Conservation (phyloP, 2,113 vertebrate species). For the Vimba vimba region DNA sequence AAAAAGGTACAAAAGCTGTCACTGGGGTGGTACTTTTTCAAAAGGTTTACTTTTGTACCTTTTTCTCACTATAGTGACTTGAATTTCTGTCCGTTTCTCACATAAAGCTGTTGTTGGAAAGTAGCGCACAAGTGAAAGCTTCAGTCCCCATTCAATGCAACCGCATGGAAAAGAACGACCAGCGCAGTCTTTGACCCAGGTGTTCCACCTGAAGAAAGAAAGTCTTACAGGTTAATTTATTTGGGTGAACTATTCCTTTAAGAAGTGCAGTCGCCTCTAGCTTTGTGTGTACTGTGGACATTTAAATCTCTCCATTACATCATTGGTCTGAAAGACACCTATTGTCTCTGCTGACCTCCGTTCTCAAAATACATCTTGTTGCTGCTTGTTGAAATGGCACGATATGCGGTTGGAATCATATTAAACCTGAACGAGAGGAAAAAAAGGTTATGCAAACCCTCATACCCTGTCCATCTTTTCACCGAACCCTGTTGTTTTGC, state of each 20-base stretch:
- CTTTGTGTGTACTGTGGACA: neutral
- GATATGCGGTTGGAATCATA: constrained; percentile 25
- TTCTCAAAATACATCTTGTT: constrained; percentile 32
- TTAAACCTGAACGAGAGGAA: constrained; percentile 22
- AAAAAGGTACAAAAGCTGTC: no score
- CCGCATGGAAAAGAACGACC: neutral
- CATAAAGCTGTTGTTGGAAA: neutral
- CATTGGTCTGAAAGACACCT: constrained; percentile 24
- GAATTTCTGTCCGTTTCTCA: neutral
- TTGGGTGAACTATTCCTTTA: neutral
- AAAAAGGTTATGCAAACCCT: neutral
- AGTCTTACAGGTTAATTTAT: neutral
- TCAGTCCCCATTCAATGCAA: neutral
- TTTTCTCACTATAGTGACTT: neutral
- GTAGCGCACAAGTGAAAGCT: neutral
- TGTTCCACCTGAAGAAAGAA: neutral
- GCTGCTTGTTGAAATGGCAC: constrained; percentile 17
- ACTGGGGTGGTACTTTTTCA: no score
- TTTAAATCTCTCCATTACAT: neutral
- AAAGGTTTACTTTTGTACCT: no score
- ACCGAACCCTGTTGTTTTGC: constrained; percentile 9
- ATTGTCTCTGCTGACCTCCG: constrained; percentile 63
- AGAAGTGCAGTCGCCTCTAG: neutral
- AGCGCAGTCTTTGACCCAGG: neutral
- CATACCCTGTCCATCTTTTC: neutral